Conservation (phyloP, 1,140 invertebrate genomes). For the Megathymus violae region DNA sequence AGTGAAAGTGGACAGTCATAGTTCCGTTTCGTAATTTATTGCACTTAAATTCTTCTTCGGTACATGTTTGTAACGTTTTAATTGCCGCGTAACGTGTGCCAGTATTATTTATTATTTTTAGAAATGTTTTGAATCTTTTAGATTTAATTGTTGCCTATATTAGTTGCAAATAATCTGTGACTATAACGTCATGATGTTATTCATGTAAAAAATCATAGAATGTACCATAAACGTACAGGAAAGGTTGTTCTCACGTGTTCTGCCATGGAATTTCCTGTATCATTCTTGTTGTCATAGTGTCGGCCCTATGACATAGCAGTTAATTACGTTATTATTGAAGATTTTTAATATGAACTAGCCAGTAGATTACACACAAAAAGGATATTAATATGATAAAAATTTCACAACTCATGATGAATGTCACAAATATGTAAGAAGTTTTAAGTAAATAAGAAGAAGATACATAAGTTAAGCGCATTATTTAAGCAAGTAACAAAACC, state of each 20-base stretch:
- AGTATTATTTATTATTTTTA: constrained; percentile 7
- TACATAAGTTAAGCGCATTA: too few relatives aligned
- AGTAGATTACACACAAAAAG: not conserved
- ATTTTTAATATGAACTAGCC: too few relatives aligned
- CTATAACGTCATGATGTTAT: not conserved
- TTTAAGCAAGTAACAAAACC: too few relatives aligned
- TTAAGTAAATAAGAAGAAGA: too few relatives aligned
- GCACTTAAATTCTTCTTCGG: constrained; percentile 41
- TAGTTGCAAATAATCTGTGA: not conserved
- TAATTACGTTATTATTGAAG: constrained; percentile 4
- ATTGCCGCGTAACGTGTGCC: constrained; percentile 20
- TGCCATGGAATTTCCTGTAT: constrained; percentile 15
- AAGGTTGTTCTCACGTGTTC: not conserved
- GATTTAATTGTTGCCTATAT: not conserved
- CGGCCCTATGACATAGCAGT: constrained; percentile 12
- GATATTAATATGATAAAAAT: constrained; percentile 1
- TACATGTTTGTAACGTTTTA: constrained; percentile 23
- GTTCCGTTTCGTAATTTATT: constrained; percentile 64
- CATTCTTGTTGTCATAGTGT: constrained; percentile 18
- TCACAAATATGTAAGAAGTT: too few relatives aligned
- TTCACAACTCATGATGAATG: too few relatives aligned
- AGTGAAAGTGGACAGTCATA: constrained; percentile 75
- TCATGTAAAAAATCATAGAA: too few relatives aligned
- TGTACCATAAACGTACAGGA: too few relatives aligned
- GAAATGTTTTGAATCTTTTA: not conserved